Conservation (phyloP, 1,140 invertebrate genomes). For the Metaphire vulgaris region DNA sequence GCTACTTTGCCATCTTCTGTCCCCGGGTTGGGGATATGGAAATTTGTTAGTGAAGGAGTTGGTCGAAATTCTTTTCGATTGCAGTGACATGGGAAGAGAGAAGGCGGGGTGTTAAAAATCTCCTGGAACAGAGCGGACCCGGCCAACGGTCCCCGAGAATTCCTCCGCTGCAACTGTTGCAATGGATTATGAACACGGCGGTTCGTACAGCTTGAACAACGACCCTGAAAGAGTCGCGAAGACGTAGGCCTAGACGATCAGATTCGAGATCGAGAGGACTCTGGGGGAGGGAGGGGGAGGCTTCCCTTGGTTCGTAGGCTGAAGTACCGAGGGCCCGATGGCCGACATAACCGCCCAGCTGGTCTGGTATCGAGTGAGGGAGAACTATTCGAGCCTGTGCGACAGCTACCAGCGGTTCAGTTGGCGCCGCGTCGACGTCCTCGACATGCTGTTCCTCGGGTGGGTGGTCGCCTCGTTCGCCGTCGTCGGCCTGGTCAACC, state of each 20-base stretch:
- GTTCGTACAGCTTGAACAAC: no score
- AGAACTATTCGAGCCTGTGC: conserved; percentile 72
- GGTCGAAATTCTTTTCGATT: no score
- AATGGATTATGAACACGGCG: no score
- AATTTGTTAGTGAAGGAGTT: no score
- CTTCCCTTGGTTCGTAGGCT: background rate
- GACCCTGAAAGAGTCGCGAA: background rate
- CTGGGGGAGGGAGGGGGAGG: background rate
- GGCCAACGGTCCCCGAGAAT: no score
- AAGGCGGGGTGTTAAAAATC: no score
- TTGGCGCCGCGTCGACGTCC: conserved; percentile 38
- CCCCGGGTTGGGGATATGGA: no score
- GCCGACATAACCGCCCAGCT: conserved; percentile 59
- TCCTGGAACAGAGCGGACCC: no score
- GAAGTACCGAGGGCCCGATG: conserved; percentile 32
- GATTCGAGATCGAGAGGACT: background rate
- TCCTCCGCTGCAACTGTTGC: no score
- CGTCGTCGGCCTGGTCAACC: conserved; percentile 37
- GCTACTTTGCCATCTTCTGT: no score
- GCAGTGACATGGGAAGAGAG: no score
- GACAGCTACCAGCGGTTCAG: conserved; percentile 38
- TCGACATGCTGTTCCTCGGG: conserved; percentile 43
- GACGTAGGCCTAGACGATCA: background rate
- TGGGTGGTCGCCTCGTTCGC: conserved; percentile 39
- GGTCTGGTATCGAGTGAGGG: conserved; percentile 57